Percentiles rank a stretch among this genome's conserved stretches.
Evolutionary conservation across 2,888 invertebrate species (phyloP).

Genomic region (Watsonalla cultraria): DNA sequence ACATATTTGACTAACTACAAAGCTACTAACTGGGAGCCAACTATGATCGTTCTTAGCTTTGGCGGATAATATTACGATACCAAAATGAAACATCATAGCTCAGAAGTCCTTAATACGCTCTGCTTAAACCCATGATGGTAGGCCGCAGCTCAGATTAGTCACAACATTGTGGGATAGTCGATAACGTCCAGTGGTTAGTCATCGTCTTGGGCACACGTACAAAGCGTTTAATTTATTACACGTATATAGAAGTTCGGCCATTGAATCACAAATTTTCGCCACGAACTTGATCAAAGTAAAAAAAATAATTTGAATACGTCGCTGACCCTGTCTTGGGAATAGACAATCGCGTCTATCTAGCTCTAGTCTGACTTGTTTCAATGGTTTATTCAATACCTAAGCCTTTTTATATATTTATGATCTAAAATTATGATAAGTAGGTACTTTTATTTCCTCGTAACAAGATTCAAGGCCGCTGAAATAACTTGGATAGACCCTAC

Average conservation of each 20-base stretch:
- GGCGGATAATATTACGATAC: too few relatives aligned
- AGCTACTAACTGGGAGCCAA: too few relatives aligned
- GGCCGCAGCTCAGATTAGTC: conserved; percentile 19
- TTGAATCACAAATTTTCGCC: conserved; percentile 36
- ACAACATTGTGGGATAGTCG: conserved; percentile 33
- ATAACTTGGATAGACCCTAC: too few relatives aligned
- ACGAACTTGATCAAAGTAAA: conserved; percentile 18
- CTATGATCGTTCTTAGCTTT: too few relatives aligned
- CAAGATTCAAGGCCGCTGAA: too few relatives aligned
- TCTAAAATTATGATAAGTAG: too few relatives aligned
- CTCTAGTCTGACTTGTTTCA: not conserved
- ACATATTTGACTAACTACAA: too few relatives aligned
- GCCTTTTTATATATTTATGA: too few relatives aligned
- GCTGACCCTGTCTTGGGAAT: conserved; percentile 18
- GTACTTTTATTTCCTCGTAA: too few relatives aligned
- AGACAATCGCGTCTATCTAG: conserved; percentile 4
- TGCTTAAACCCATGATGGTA: too few relatives aligned
- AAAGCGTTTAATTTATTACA: conserved; percentile 50
- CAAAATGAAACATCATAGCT: too few relatives aligned
- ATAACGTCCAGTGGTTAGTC: conserved; percentile 46
- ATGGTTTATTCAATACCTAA: not conserved
- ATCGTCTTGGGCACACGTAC: conserved; percentile 63
- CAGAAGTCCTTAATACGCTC: too few relatives aligned
- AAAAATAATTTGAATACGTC: conserved; percentile 18
- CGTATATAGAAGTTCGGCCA: conserved; percentile 30